Base-by-base conservation (phyloP, 2,797 vertebrate species). In the Notoglanidium macrostoma region DNA sequence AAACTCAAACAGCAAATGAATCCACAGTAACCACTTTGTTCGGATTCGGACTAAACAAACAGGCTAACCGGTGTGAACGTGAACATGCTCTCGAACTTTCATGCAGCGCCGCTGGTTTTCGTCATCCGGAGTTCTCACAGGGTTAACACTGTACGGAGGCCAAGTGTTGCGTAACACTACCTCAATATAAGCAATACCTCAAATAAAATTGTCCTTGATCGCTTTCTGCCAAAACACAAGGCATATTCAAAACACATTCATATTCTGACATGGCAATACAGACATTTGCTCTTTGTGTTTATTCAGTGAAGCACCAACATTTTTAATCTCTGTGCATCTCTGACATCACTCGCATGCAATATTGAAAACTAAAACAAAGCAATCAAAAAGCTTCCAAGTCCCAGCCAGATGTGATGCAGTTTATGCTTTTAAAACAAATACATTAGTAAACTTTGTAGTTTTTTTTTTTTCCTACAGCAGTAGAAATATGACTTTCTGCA, bases 341-440 rank as follows among this genome's bases (percentile, higher is more conserved):
- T 12, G n/a, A 54, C 15, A 83, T 65, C 49, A 7, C 9, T 40
- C 0, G 10, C 44, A 68, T 83, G 8, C 19, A 51, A 54, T 68
- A 83, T 3, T 19, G 26, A 79, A 81, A 61, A 81, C n/a, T 21
- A 49, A 17, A 46, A n/a, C 59, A 63, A 78, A 78, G n/a, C n/a
- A n/a, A n/a, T n/a, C 54, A 26, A 61, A 26, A 61, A 80, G 11
- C 32, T 61, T 51, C 44, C 32, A 55, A 70, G 35, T 4, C 19
- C 11, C 12, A 72, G 32, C 10, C 63, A 68, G 79, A 81, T 44
- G 79, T 68, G 79, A 46, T n/a, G 29, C 1, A 59, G 29, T 78
- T 57, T 46, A 32, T 17, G 0, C 26, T 82, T 44, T 82, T 65
- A 10, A 46, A 51, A 21, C 44, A 83, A 81, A 35, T 35, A 8